These are phyloP conservation scores for Passer montanus DNA, from an alignment of 2,113 vertebrate genomes.

Conservation along the genomic window DNA sequence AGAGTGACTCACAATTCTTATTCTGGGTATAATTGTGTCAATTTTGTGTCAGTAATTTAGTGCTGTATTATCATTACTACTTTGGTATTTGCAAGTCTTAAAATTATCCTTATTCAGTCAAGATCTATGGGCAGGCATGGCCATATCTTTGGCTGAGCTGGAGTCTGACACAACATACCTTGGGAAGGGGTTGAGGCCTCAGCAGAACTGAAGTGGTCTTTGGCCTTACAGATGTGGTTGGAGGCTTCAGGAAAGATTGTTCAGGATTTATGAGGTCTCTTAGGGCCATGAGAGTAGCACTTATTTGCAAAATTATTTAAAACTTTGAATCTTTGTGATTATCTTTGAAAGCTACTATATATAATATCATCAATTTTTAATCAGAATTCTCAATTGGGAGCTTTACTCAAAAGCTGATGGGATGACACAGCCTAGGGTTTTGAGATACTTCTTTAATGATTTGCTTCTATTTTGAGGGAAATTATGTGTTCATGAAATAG, in stretches of 20 bases:
- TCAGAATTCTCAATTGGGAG: neutral
- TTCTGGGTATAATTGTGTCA: neutral
- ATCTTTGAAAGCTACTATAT: neutral
- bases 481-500: neutral
- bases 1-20: neutral
- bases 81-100: neutral
- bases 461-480: neutral
- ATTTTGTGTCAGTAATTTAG: neutral
- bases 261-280: neutral
- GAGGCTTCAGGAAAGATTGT: neutral
- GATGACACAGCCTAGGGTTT: neutral
- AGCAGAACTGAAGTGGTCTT: neutral
- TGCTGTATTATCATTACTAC: neutral
- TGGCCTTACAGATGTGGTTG: neutral
- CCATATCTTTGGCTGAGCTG: neutral
- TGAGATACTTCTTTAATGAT: neutral
- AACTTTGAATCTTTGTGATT: neutral
- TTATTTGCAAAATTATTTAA: neutral
- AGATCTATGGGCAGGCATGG: neutral
- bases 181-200: accelerated
- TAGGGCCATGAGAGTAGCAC: neutral
- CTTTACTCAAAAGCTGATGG: neutral
- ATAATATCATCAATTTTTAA: neutral
- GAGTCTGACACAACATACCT: neutral
- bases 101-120: neutral